Evolutionary conservation across 2,113 vertebrate species (phyloP).

Genomic region (Lophura nycthemera): DNA sequence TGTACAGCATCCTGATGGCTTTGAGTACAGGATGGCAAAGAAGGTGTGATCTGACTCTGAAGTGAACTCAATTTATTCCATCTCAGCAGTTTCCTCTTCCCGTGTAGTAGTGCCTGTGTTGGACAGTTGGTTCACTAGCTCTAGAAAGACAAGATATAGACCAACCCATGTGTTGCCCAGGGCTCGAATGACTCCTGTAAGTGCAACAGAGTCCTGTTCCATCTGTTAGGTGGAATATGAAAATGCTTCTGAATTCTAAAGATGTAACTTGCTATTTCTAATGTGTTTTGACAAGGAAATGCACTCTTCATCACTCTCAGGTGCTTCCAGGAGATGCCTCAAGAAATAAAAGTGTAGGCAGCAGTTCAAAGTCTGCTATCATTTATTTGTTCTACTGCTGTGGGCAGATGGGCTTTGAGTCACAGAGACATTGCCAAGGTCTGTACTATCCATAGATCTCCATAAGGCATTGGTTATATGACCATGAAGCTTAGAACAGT

Average conservation of each 20-base stretch:
- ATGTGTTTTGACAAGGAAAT: neutral
- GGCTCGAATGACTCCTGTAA: neutral
- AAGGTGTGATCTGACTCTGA: neutral
- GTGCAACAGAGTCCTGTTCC: neutral
- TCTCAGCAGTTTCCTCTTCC: neutral
- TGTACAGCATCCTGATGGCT: neutral
- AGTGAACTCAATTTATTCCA: neutral
- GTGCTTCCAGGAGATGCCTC: neutral
- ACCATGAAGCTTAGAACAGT: neutral
- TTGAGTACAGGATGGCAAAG: neutral
- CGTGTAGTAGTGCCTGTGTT: rapidly evolving
- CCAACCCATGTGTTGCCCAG: neutral
- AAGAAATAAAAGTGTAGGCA: neutral
- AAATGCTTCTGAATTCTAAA: neutral
- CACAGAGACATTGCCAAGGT: neutral
- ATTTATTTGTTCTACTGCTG: constrained; percentile 2
- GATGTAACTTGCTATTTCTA: neutral
- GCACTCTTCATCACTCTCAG: neutral
- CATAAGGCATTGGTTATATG: neutral
- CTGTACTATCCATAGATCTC: constrained; percentile 12
- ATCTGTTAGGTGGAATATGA: neutral
- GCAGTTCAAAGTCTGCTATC: neutral
- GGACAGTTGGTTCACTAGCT: neutral
- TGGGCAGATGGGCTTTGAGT: neutral
- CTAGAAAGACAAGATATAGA: neutral